Base-by-base conservation (phyloP, 2,888 invertebrate species). In the Icerya purchasi region DNA sequence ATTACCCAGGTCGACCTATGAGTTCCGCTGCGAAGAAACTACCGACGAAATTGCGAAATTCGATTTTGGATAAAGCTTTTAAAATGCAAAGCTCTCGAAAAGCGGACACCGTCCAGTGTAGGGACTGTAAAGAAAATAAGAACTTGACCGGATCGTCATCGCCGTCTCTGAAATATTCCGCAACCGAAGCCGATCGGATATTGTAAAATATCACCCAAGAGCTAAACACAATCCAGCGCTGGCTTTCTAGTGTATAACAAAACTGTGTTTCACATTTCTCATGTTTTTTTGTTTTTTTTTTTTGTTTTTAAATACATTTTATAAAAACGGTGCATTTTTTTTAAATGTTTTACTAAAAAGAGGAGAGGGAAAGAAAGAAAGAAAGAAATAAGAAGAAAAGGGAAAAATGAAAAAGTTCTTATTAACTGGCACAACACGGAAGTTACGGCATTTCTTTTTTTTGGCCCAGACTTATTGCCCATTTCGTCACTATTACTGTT, bases 1-100 rank as follows among this genome's bases (percentile, higher is more conserved):
- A 76, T 18, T 71, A 71, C 58, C 76, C 76, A 1, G 75, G 75
- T 0, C 74, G 72, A 64, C 74, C 76, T 5, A 66, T 68, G 61
- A 70, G 71, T 69, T 67, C 66, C 10, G 53, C 50, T 2, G 25
- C 51, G 22, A 53, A 57, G 20, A 54, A 49, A 20, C 51, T 64
- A 18, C 62, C 63, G 1, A 55, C 54, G 21, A 53, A 57, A 50
- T 49, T 61, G 51, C 58, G 57, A 51, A 59, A 61, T 50, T 19
- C 60, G 10, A 62, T 62, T 21, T 57, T 61, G 10, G 55, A 58
- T 22, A 61, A 60, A 54, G 55, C 59, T 8, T 20, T 55, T 5
- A 49, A 57, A 20, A 59, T 54, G 20, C 60, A 57, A 51, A 53
- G 56, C 14, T 2, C 20, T 18, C 19, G 50, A 18, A 54, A 24